Evolutionary conservation across 2,113 vertebrate genomes (phyloP), one percentile per base, ranked within the genome.

Genomic region (Bujurquina vittata): DNA sequence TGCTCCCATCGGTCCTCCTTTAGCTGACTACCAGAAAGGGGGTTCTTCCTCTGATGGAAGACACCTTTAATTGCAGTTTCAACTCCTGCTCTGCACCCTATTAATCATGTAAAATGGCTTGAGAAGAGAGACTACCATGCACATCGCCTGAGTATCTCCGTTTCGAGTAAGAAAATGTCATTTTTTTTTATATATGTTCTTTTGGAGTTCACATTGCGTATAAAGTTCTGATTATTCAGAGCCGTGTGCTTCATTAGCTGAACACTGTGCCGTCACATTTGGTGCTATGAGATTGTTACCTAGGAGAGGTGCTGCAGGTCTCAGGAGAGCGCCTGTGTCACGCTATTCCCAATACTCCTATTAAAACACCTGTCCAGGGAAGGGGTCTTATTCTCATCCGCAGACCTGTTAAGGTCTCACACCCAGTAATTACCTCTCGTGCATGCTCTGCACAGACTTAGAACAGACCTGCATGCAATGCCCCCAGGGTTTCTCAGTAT

Each of bases 61-160:
- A 77, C 85, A 94, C 83, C 74, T 93, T 93, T 94, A 94, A 93
- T 91, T 94, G 87, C 86, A 88, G 84, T 88, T 92, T 93, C 92
- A 90, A 85, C 72, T 91, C 75, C 73, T 77, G 61, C 75, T 84
- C 80, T 82, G 72, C 77, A 37, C 60, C 75, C 81, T 89, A 91
- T 91, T 92, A 90, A 90, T 93, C 91, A 85, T 84, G 85, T 77
- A 88, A 92, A 92, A 90, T 80, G 78, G 77, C 75, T 82, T 35
- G 26, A 88, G 81, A 90, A 62, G 31, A 78, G 59, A 77, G 60
- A 86, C n/a, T 49, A 77, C 46, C 37, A 33, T 52, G 65, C 20
- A 29, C 62, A 78, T 49, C 57, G 78, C 80, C 57, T 60, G 15
- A 90, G 55, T 40, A 59, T 54, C 35, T 69, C 37, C 43, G 77